Conservation (phyloP, 2,797 vertebrate species). For the Petrocephalus schoutedeni region DNA sequence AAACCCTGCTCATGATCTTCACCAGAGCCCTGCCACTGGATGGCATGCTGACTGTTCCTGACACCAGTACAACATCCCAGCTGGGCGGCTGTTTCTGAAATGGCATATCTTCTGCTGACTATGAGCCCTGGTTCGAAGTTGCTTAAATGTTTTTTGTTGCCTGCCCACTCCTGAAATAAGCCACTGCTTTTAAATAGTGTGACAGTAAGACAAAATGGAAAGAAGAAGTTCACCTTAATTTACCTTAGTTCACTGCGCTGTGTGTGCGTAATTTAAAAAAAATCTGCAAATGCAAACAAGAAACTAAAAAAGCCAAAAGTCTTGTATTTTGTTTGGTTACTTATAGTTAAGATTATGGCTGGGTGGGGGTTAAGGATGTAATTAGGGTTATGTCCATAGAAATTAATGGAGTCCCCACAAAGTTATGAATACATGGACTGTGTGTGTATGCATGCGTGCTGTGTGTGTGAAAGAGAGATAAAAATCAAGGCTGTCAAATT, state of each 20-base stretch:
- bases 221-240: neutral
- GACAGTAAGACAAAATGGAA: neutral
- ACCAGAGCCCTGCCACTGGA: neutral
- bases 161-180: neutral
- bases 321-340: neutral
- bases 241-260: neutral
- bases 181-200: neutral
- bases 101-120: neutral
- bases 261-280: neutral
- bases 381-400: neutral
- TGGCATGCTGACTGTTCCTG: neutral
- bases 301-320: no score
- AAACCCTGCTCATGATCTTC: neutral
- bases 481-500: no score
- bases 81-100: neutral
- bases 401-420: neutral
- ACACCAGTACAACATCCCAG: neutral
- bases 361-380: neutral
- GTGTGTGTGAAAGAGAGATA: neutral
- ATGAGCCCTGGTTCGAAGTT: neutral
- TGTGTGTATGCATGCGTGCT: neutral
- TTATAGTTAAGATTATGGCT: neutral
- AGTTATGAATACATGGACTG: neutral
- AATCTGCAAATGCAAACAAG: no score
- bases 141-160: neutral